Evolutionary conservation across 2,113 vertebrate genomes (phyloP).

Genomic region (Macrotis lagotis): DNA sequence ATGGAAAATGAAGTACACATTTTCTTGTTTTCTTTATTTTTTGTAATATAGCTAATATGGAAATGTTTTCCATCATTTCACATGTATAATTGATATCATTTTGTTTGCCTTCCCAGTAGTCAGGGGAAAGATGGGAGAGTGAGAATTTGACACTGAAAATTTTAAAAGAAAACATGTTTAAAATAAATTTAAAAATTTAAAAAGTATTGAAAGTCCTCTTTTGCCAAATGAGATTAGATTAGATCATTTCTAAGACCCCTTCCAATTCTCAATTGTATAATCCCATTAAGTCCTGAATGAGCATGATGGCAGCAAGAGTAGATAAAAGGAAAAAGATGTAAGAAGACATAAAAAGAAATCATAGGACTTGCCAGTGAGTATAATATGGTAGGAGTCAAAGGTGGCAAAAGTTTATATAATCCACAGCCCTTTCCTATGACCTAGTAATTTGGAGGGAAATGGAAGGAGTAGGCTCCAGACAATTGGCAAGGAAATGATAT

Average conservation of each 20-base stretch:
- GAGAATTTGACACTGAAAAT: neutral
- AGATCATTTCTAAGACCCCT: neutral
- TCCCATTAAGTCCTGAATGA: neutral
- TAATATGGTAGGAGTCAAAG: neutral
- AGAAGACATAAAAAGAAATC: neutral
- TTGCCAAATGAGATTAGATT: neutral
- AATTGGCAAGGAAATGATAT: neutral
- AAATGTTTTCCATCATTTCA: neutral
- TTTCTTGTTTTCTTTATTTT: neutral
- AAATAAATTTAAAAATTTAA: neutral
- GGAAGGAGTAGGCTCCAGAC: neutral
- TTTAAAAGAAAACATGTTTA: neutral
- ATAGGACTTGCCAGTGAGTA: neutral
- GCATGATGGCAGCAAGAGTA: neutral
- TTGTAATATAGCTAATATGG: neutral
- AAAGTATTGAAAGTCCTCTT: neutral
- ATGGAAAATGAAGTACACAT: neutral
- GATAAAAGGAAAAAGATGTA: neutral
- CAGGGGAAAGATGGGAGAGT: neutral
- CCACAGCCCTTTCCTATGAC: neutral
- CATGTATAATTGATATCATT: neutral
- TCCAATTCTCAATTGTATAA: neutral
- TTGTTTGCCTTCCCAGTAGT: neutral
- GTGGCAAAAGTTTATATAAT: neutral
- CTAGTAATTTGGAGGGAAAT: neutral